These are phyloP conservation scores for Megathymus violae DNA, from an alignment of 1,140 invertebrate species.

Conservation along the genomic window DNA sequence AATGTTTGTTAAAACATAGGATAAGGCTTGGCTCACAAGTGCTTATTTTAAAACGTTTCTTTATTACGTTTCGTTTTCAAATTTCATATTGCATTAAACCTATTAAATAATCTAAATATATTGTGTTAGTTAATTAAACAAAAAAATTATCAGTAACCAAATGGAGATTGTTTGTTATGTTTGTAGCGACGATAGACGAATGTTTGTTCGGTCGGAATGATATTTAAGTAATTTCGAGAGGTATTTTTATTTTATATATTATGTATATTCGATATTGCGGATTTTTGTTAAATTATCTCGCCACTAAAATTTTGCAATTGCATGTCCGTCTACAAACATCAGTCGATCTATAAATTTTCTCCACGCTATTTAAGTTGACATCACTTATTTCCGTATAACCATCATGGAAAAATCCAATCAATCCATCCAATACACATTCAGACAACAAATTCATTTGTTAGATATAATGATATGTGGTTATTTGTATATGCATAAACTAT, in stretches of 20 bases:
- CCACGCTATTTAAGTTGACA: neutral
- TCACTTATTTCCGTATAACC: neutral
- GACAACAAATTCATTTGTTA: constrained; percentile 60
- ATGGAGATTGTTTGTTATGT: constrained; percentile 6
- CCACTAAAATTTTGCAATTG: neutral
- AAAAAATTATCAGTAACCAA: constrained; percentile 43
- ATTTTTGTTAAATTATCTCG: too few species aligned
- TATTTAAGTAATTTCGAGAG: too few species aligned
- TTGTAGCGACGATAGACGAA: constrained; percentile 27
- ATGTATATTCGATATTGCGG: too few species aligned
- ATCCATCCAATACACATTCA: constrained; percentile 33
- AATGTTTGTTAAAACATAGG: constrained; percentile 40
- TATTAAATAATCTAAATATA: constrained; percentile 32
- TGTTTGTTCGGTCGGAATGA: neutral
- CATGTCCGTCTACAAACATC: neutral
- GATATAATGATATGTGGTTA: constrained; percentile 79
- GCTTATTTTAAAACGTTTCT: constrained; percentile 36
- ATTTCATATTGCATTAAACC: constrained; percentile 28
- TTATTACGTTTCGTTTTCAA: constrained; percentile 29
- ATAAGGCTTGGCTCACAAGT: constrained; percentile 48
- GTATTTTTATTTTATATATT: too few species aligned
- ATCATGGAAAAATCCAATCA: constrained; percentile 1
- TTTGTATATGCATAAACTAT: constrained; percentile 72
- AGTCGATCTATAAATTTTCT: neutral
- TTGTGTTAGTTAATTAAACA: constrained; percentile 34